Percentiles rank a stretch among this genome's conserved stretches.
These are phyloP conservation scores for Corythoichthys haematopterus DNA, from an alignment of 2,113 vertebrate genomes.

Conservation along the genomic window DNA sequence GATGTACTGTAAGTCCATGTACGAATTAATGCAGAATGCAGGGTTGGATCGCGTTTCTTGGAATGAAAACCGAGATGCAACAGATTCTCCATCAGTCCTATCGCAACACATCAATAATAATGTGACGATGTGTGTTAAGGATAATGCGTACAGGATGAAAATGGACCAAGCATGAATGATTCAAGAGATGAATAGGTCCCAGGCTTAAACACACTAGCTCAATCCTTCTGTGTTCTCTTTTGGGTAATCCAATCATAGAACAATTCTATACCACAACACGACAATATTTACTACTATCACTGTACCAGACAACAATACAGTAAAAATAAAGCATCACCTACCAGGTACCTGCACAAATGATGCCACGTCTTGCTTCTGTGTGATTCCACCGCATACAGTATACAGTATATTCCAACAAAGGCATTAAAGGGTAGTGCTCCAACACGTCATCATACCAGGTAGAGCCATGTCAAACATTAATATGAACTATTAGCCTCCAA, in stretches of 20 bases:
- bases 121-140: background rate
- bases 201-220: background rate
- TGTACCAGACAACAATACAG: background rate
- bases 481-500: conserved; percentile 7
- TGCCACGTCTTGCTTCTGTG: conserved; percentile 16
- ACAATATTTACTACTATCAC: background rate
- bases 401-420: conserved; percentile 8
- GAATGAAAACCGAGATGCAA: background rate
- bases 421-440: background rate
- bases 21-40: background rate
- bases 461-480: conserved; percentile 2
- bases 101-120: background rate
- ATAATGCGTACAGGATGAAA: background rate
- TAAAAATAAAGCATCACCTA: conserved; percentile 31
- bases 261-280: background rate
- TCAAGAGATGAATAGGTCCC: background rate
- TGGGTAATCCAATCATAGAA: background rate
- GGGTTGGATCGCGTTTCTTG: background rate
- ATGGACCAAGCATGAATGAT: background rate
- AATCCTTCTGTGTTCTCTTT: background rate
- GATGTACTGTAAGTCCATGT: too few relatives aligned
- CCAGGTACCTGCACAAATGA: conserved; percentile 45
- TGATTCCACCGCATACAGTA: background rate
- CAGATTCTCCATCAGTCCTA: background rate
- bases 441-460: conserved; percentile 6